Evolutionary conservation across 2,113 vertebrate genomes (phyloP), one percentile per base, ranked within the genome.

Genomic region (Anarhynchus alexandrinus): DNA sequence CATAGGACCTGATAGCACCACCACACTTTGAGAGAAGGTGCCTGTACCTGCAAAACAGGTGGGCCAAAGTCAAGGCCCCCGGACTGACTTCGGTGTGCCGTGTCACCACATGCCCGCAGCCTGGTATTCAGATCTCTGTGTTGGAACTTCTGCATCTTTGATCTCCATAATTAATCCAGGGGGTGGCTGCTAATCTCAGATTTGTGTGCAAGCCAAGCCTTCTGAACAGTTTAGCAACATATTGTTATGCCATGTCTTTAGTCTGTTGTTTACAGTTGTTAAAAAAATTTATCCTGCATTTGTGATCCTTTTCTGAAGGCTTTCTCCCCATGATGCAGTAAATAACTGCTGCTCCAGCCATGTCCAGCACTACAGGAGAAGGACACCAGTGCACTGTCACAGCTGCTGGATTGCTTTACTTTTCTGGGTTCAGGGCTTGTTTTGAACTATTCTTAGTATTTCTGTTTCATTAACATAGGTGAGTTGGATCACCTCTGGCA

Each of bases 21-120:
- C 9, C 21, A 57, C 6, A 10, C 18, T 54, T 65, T 25, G 43
- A 62, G 40, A 69, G 36, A 61, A 61, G 10, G 9, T 40, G 2
- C 30, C 66, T 27, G 21, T 51, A 49, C 29, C 26, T 55, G 18
- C 38, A 84, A 49, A 26, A 40, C 9, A 64, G 11, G 3, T 19
- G n/a, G 22, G 27, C 11, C 42, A 25, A 73, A 40, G 19, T 16
- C 1, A 1, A 84, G 42, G 5, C 5, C 67, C 6, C 14, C 52
- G 16, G 26, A 36, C 42, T 51, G n/a, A 77, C 49, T 73, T 84
- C 0, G 0, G 15, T 54, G 18, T 59, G 22, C 27, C 1, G 0
- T 18, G 8, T 49, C 52, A 82, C 16, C 70, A 43, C 51, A 36
- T 42, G 4, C 10, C n/a, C 7, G 29, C 4, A 1, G 9, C 22